Evolutionary conservation across 2,888 invertebrate species (phyloP).

Genomic region (Priocnemis perturbator): DNA sequence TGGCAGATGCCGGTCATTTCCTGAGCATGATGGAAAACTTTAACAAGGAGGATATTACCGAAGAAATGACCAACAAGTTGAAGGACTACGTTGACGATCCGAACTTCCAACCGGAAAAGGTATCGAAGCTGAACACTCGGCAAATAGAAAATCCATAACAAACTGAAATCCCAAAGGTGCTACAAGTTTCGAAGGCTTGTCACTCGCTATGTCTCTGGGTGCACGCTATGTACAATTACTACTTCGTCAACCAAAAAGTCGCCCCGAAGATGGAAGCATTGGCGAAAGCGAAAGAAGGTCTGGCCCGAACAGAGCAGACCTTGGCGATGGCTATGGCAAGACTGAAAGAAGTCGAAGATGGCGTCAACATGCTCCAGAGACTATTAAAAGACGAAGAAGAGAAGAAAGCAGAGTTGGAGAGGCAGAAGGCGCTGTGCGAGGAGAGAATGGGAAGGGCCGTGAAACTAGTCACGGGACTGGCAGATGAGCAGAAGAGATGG

Average conservation of each 20-base stretch:
- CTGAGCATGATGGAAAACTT: slow-evolving; percentile 89
- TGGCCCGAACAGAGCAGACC: slow-evolving; percentile 81
- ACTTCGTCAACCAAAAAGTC: slow-evolving; percentile 88
- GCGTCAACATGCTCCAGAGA: slow-evolving; percentile 84
- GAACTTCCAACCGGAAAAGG: slow-evolving; percentile 83
- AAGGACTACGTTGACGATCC: slow-evolving; percentile 86
- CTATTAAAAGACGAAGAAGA: slow-evolving; percentile 85
- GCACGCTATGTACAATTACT: slow-evolving; percentile 95
- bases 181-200: slow-evolving; percentile 86
- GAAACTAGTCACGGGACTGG: slow-evolving; percentile 81
- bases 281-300: slow-evolving; percentile 82
- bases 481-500: slow-evolving; percentile 85
- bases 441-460: slow-evolving; percentile 88
- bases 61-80: slow-evolving; percentile 88
- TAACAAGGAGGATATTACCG: slow-evolving; percentile 90
- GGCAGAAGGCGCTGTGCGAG: slow-evolving; percentile 85
- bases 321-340: slow-evolving; percentile 85
- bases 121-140: slow-evolving; percentile 3
- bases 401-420: slow-evolving; percentile 83
- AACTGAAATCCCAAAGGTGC: slow-evolving; percentile 36
- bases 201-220: slow-evolving; percentile 92
- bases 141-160: background rate
- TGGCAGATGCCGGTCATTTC: slow-evolving; percentile 90
- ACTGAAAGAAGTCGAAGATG: slow-evolving; percentile 86
- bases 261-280: slow-evolving; percentile 93